phyloP scores from a whole-genome alignment of 2,113 vertebrate species.

The Sylvia atricapilla region DNA sequence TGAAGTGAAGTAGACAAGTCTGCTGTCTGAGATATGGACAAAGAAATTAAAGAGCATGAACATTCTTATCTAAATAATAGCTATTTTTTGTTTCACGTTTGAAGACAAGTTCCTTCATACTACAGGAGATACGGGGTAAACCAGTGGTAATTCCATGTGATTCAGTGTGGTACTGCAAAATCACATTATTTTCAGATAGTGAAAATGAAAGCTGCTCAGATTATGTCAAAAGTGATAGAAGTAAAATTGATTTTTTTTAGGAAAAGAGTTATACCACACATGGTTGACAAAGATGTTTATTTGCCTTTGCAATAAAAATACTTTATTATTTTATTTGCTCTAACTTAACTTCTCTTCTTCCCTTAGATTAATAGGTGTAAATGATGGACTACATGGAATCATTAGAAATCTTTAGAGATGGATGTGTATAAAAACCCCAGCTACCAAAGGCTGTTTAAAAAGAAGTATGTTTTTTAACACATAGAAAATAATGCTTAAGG shows the following conservation, averaged over 20 bases:
- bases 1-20: neutral
- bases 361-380: neutral
- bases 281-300: neutral
- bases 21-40: neutral
- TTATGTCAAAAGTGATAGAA: neutral
- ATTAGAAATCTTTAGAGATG: neutral
- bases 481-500: neutral
- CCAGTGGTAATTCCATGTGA: neutral
- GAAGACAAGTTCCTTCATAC: neutral
- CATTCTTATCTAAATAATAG: neutral
- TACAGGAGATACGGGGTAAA: neutral
- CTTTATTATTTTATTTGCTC: neutral
- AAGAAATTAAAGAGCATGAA: neutral
- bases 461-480: neutral
- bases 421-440: accelerated
- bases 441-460: neutral
- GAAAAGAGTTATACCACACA: neutral
- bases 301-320: neutral
- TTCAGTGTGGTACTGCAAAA: neutral
- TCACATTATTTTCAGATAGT: neutral
- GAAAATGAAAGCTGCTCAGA: neutral
- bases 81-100: neutral
- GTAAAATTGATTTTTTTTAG: neutral
- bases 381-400: neutral
- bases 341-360: neutral